These are phyloP conservation scores for Silurus lanzhouensis DNA, from an alignment of 2,797 vertebrate species.

Conservation along the genomic window DNA sequence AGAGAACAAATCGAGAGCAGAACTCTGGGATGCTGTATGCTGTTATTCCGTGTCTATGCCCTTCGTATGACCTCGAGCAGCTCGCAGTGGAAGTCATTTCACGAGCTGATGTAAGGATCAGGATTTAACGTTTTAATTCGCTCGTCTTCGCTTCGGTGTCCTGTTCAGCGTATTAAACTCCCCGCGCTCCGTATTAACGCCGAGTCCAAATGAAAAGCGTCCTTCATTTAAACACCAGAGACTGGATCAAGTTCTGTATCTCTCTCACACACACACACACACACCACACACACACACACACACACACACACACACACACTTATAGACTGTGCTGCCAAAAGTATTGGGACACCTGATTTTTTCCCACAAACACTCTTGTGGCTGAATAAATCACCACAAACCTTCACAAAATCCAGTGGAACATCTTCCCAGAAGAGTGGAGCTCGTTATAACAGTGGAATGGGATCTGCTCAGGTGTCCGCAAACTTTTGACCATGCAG, in stretches of 20 bases:
- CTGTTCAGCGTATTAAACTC: neutral
- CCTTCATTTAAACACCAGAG: conserved; percentile 1
- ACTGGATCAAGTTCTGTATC: neutral
- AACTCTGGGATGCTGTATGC: neutral
- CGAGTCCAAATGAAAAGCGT: conserved; percentile 11
- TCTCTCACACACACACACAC: conserved; percentile 10
- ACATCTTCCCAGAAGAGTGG: too few species aligned
- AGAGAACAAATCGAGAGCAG: neutral
- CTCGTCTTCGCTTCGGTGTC: conserved; percentile 9
- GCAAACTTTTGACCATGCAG: too few species aligned
- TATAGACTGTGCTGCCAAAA: neutral
- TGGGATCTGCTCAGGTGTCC: too few species aligned
- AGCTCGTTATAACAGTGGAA: too few species aligned
- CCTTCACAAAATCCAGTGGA: too few species aligned
- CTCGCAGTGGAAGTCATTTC: neutral
- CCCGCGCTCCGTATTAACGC: neutral
- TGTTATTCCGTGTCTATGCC: neutral
- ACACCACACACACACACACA: conserved; percentile 14
- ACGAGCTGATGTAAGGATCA: conserved; percentile 2
- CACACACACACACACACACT: neutral
- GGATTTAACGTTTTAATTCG: conserved; percentile 29
- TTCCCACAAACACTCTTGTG: too few species aligned
- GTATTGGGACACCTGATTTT: too few species aligned
- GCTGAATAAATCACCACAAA: too few species aligned
- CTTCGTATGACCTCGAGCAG: neutral